Base-by-base conservation (phyloP, 1,140 invertebrate genomes). In the Pseudomyrmex pallidus region DNA sequence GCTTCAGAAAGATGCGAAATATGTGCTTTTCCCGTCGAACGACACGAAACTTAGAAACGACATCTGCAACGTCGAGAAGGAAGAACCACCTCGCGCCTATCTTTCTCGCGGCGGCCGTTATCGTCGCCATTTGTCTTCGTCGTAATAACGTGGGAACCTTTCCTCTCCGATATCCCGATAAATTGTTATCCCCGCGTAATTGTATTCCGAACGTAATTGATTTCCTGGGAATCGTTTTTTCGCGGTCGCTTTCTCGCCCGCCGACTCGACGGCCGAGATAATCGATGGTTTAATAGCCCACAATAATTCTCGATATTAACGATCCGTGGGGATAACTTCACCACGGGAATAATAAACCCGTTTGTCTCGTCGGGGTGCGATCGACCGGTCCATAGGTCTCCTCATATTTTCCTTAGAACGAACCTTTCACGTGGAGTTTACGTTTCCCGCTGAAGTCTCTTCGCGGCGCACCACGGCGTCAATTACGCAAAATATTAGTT, bases 281-380 rank as follows among this genome's bases (percentile, higher is more conserved):
- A 89, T 89, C 87, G 73, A 89, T 89, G 73, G 74, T 74, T 88
- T 87, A 89, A 89, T 85, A 74, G 84, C 20, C n/a, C 35, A 63
- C 87, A 89, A 89, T 89, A 89, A 87, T 78, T 88, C 72, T 74
- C 57, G 35, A 22, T 85, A 88, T 88, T 85, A 85, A 88, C 66
- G 72, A 74, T 22, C 76, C 57, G 25, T 52, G 54, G 52, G 59
- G n/a, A 57, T 86, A 83, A 72, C 64, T 48, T 61, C 72, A 20
- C 50, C n/a, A 9, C 35, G 62, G 54, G 61, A 85, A 66, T 66
- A 74, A 76, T 85, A 70, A 87, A 87, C 52, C 56, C 80, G 80
- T 74, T 88, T 87, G 74, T 87, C 70, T 74, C 17, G 50, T 35
- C 67, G n/a, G n/a, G n/a, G 48, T 7, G 35, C 46, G 64, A 87